Evolutionary conservation across 2,113 vertebrate genomes (phyloP), one percentile per base, ranked within the genome.

Genomic region (Odontesthes bonariensis): DNA sequence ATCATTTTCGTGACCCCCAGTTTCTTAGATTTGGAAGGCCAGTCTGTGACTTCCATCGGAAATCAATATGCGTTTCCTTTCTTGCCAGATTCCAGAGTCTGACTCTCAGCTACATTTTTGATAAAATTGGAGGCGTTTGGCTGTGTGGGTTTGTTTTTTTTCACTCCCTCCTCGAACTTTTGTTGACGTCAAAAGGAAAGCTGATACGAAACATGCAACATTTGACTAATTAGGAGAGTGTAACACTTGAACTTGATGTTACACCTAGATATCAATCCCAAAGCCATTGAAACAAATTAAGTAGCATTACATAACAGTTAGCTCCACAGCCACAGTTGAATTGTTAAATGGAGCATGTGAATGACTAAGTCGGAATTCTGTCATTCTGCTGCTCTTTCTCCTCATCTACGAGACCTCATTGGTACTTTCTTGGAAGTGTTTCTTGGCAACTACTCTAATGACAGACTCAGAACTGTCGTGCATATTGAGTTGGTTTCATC

Each of bases 401-500:
- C 56, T 58, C 44, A 0, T 46, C 8, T 35, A 22, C 22, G 42
- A 69, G 52, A 73, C 59, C 8, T 57, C 27, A 35, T 10, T 38
- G 46, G 23, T 59, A 9, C 56, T 80, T 65, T 68, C 54, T 64
- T 54, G 31, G 32, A 59, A 47, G 23, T 10, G n/a, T 56, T 31
- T 80, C 44, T 42, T 73, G 54, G 52, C 17, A 3, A 14, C n/a
- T 12, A 3, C 35, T 3, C 42, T 31, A 42, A 44, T 42, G 57
- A 56, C 49, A 20, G 58, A 61, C 9, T n/a, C n/a, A n/a, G 27
- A 64, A 35, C 12, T 16, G 49, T 52, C 60, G 47, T 79, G 76
- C 81, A 88, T 78, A 81, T 56, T 78, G 77, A 73, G 63, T 56
- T 75, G 35, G 54, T 77, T 52, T 60, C 57, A 27, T 31, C 3